These are phyloP conservation scores for Spodoptera litura DNA, from an alignment of 1,140 invertebrate genomes.

Conservation along the genomic window DNA sequence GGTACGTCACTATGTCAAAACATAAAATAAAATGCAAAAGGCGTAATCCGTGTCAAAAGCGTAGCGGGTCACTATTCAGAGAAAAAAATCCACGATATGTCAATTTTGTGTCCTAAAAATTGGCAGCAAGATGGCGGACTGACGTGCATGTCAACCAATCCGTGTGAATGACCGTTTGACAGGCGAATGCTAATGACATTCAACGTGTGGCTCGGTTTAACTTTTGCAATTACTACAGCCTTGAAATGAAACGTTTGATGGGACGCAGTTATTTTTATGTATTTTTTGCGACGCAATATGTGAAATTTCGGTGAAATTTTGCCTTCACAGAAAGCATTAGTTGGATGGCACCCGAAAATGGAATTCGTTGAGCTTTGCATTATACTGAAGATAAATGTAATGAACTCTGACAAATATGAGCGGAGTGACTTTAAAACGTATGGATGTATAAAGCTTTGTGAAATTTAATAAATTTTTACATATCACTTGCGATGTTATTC, in stretches of 20 bases:
- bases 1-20: not conserved
- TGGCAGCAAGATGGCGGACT: conserved; percentile 38
- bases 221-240: conserved; percentile 30
- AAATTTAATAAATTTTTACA: too few relatives aligned
- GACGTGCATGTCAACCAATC: conserved; percentile 53
- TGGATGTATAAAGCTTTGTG: too few relatives aligned
- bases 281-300: conserved; percentile 24
- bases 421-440: not conserved
- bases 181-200: conserved; percentile 76
- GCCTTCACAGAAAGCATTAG: conserved; percentile 22
- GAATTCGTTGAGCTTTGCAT: conserved; percentile 18
- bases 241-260: conserved; percentile 35
- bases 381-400: conserved; percentile 12
- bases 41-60: conserved; percentile 10
- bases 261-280: conserved; percentile 36
- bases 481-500: too few relatives aligned
- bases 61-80: conserved; percentile 18
- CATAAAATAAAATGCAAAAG: conserved; percentile 18
- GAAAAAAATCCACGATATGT: conserved; percentile 28
- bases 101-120: conserved; percentile 16
- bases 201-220: conserved; percentile 51
- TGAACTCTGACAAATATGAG: conserved; percentile 9
- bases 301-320: conserved; percentile 16
- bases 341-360: conserved; percentile 24
- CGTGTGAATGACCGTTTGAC: conserved; percentile 72